phyloP scores from a whole-genome alignment of 30 jellyfish, hydroid and myxozoan genomes.

The Nemopilema nomurai region DNA sequence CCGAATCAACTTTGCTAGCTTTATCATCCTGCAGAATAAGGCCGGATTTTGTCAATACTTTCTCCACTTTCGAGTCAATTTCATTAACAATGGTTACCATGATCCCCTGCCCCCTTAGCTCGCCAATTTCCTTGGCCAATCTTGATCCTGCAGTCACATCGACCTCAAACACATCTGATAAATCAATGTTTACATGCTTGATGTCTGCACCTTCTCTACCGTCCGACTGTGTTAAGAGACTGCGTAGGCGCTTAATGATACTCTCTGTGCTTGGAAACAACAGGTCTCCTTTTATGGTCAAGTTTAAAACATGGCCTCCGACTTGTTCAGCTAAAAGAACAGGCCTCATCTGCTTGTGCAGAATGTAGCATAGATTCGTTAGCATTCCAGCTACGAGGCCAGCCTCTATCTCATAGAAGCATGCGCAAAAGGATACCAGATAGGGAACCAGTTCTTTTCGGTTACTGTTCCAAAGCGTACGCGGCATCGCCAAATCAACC shows the following conservation, averaged over 20 bases:
- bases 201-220: not conserved
- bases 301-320: not conserved
- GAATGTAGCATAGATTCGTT: constrained; percentile 40
- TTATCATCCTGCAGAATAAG: not conserved
- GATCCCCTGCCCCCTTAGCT: constrained; percentile 33
- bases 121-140: constrained; percentile 3
- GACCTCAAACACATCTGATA: constrained; percentile 15
- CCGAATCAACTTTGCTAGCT: not conserved
- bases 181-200: constrained; percentile 33
- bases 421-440: constrained; percentile 69
- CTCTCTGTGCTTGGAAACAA: constrained; percentile 66
- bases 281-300: constrained; percentile 28
- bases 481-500: constrained; percentile 70
- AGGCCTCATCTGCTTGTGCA: constrained; percentile 70
- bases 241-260: constrained; percentile 5
- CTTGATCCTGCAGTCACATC: constrained; percentile 54
- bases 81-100: constrained; percentile 38
- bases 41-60: constrained; percentile 21
- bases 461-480: constrained; percentile 51
- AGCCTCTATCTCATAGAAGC: constrained; percentile 75
- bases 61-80: not conserved
- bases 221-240: not conserved
- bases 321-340: not conserved
- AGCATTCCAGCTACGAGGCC: constrained; percentile 70
- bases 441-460: constrained; percentile 60